Percentiles rank a stretch among this genome's conserved stretches.
Conservation (phyloP, 2,888 invertebrate species). For the Leptopilina drosophilae region DNA sequence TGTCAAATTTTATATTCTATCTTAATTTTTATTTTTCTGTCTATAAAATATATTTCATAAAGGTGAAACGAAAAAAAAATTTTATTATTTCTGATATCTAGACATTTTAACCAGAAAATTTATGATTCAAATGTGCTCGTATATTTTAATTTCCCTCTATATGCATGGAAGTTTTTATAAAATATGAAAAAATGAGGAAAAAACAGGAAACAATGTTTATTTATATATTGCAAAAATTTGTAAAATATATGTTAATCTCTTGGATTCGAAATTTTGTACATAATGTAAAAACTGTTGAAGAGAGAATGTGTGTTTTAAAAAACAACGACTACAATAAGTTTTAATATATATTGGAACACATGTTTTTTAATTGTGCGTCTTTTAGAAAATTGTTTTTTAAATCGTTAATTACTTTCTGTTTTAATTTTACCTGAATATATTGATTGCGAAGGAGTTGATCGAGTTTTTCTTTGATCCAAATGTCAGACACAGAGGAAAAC, state of each 20-base stretch:
- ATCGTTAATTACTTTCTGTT: too few relatives aligned
- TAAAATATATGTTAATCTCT: background rate
- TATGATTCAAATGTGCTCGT: background rate
- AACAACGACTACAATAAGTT: too few relatives aligned
- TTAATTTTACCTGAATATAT: background rate
- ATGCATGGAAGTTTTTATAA: background rate
- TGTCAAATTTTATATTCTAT: too few relatives aligned
- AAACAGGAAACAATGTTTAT: background rate
- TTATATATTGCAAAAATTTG: background rate
- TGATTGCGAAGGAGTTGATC: too few relatives aligned
- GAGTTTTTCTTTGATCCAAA: too few relatives aligned
- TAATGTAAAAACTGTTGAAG: background rate
- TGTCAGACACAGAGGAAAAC: too few relatives aligned
- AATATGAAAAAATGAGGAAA: background rate
- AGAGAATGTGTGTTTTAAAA: too few relatives aligned
- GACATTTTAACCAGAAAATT: background rate
- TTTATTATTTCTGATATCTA: background rate
- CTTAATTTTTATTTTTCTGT: background rate
- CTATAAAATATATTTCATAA: background rate
- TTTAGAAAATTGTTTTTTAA: too few relatives aligned
- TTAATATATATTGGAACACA: too few relatives aligned
- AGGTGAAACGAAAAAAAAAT: background rate
- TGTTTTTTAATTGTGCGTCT: too few relatives aligned
- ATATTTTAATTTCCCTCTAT: constrained; percentile 5
- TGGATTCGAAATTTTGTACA: background rate